phyloP scores from a whole-genome alignment of 2,797 vertebrate species.

The Staurois parvus region DNA sequence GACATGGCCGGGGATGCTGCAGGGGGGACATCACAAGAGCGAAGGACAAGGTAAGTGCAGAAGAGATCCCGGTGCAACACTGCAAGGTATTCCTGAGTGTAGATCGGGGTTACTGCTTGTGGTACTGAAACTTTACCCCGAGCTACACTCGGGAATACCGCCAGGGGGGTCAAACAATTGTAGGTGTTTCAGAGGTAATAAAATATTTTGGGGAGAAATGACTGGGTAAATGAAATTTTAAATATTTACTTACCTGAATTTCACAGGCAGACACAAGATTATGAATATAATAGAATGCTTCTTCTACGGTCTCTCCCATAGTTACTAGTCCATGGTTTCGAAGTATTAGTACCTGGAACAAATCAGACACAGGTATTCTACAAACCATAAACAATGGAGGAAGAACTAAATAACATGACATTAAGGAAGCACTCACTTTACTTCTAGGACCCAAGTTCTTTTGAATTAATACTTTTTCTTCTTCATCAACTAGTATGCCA shows the following conservation, averaged over 20 bases:
- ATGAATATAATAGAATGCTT: conserved; percentile 96
- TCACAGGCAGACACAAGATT: conserved; percentile 95
- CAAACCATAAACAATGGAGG: background rate
- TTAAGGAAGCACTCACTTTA: conserved; percentile 81
- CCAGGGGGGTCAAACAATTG: no score
- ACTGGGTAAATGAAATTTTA: no score
- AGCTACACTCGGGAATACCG: no score
- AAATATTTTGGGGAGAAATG: no score
- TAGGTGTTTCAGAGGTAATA: no score
- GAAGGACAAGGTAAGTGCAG: no score
- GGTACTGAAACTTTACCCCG: no score
- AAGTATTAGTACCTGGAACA: conserved; percentile 89
- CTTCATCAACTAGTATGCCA: conserved; percentile 92
- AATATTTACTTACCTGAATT: conserved; percentile 86
- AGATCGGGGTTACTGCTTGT: no score
- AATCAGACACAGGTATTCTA: background rate
- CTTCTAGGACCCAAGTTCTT: conserved; percentile 90
- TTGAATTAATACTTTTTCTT: conserved; percentile 89
- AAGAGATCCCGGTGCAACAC: no score
- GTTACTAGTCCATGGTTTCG: conserved; percentile 95
- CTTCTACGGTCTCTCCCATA: conserved; percentile 93
- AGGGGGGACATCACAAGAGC: no score
- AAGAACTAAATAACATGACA: background rate
- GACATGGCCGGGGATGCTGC: no score
- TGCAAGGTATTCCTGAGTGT: no score